Percentiles rank a stretch among this genome's conserved stretches.
phyloP scores from a whole-genome alignment of 1,140 invertebrate genomes.

The Aphelenchoides fujianensis region DNA sequence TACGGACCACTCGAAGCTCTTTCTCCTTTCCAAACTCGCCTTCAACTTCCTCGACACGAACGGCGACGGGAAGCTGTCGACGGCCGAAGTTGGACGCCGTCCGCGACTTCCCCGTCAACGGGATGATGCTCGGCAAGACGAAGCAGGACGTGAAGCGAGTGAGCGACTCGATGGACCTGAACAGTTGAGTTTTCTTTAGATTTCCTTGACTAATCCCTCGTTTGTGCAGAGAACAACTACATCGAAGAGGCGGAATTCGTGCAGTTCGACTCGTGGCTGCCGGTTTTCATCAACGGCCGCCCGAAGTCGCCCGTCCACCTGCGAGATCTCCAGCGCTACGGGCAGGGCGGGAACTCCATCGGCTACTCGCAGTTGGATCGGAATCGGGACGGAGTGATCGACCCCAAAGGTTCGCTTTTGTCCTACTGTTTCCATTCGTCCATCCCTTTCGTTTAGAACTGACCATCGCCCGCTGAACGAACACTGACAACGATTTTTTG shows the following conservation, averaged over 20 bases:
- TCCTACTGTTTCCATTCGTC: too few relatives aligned
- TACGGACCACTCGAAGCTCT: not conserved
- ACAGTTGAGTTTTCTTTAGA: conserved; percentile 17
- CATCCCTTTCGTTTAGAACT: too few relatives aligned
- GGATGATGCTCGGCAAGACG: not conserved
- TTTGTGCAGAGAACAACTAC: conserved; percentile 8
- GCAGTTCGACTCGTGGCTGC: conserved; percentile 14
- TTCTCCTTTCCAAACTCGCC: not conserved
- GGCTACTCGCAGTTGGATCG: conserved; percentile 2
- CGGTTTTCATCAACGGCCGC: conserved; percentile 16
- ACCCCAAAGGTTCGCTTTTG: conserved; percentile 11
- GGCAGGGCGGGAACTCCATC: not conserved
- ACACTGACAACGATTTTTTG: too few relatives aligned
- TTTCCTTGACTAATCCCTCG: not conserved
- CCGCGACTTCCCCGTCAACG: conserved; percentile 3
- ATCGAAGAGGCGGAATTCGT: conserved; percentile 13
- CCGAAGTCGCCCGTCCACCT: not conserved
- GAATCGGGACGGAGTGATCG: not conserved
- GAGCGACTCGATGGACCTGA: conserved; percentile 6
- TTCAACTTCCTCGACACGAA: conserved; percentile 19
- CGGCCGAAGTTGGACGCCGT: not conserved
- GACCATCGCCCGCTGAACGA: too few relatives aligned
- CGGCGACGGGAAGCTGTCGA: conserved; percentile 6
- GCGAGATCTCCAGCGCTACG: not conserved
- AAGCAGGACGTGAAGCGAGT: not conserved